Evolutionary conservation across 2,888 invertebrate genomes (phyloP).

Genomic region (Drosophila sordidula): DNA sequence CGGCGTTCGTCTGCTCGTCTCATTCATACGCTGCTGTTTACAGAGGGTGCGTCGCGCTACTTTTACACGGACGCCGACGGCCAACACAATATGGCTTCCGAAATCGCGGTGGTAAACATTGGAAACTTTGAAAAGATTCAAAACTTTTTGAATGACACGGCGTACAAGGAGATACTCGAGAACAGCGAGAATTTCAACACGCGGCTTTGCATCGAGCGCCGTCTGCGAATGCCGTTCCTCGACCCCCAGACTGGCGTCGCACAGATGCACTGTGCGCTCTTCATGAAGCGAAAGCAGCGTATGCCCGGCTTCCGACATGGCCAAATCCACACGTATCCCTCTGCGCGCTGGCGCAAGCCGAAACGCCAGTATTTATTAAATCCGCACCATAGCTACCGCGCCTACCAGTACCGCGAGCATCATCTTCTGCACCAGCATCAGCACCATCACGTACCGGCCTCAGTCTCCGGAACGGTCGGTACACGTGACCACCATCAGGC

Average conservation of each 20-base stretch:
- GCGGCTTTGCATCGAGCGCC: constrained; percentile 94
- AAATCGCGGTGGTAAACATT: constrained; percentile 86
- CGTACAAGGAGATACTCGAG: constrained; percentile 96
- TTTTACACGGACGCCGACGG: constrained; percentile 30
- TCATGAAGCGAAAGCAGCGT: constrained; percentile 95
- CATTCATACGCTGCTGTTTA: constrained; percentile 16
- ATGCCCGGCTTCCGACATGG: constrained; percentile 95
- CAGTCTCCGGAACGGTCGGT: constrained; percentile 48
- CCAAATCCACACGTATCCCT: constrained; percentile 97
- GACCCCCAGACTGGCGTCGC: constrained; percentile 99
- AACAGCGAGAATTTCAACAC: constrained; percentile 97
- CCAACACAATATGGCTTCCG: constrained; percentile 82
- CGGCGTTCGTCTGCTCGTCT: constrained; percentile 12
- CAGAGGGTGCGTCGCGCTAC: constrained; percentile 25
- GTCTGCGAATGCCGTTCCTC: constrained; percentile 96
- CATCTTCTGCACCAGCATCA: constrained; percentile 70
- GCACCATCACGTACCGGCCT: constrained; percentile 60
- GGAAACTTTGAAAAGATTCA: constrained; percentile 90
- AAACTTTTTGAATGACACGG: constrained; percentile 93
- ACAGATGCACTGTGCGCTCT: constrained; percentile 96
- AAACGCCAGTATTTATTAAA: constrained; percentile 91
- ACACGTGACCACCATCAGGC: constrained; percentile 78
- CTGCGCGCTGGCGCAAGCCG: constrained; percentile 95
- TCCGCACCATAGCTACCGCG: constrained; percentile 85
- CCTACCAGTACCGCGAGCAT: constrained; percentile 85